A percentile compares a stretch with the other conserved stretches of the same genome.
Conservation (phyloP, 2,113 vertebrate species). For the Bothrops jararaca region DNA sequence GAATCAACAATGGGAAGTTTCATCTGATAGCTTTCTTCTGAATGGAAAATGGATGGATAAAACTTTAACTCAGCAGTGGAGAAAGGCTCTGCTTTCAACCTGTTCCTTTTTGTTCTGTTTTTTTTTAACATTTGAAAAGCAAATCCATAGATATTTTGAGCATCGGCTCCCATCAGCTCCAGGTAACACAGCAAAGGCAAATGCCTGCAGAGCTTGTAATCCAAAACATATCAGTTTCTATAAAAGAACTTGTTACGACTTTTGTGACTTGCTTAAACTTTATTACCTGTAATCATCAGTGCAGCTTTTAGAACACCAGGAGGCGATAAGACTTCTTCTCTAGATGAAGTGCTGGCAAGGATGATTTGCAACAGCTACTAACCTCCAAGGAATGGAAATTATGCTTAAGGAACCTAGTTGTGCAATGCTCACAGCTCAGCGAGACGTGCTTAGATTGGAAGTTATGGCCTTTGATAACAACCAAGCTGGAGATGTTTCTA, state of each 20-base stretch:
- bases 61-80: neutral
- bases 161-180: neutral
- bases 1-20: neutral
- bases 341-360: neutral
- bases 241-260: neutral
- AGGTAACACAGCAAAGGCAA: neutral
- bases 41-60: neutral
- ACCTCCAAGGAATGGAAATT: neutral
- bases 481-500: neutral
- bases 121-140: neutral
- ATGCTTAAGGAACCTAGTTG: neutral
- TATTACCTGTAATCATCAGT: neutral
- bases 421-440: neutral
- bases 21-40: neutral
- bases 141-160: neutral
- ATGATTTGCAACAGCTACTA: neutral
- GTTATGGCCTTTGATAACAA: neutral
- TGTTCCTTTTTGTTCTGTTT: neutral
- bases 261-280: neutral
- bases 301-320: neutral
- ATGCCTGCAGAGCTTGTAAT: neutral
- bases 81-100: neutral
- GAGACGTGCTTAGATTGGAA: fast-evolving
- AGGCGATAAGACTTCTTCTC: neutral
- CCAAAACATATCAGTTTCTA: neutral